Percentiles rank a stretch among this genome's conserved stretches.
These are phyloP conservation scores for Sitta europaea DNA, from an alignment of 2,113 vertebrate genomes.

Conservation along the genomic window DNA sequence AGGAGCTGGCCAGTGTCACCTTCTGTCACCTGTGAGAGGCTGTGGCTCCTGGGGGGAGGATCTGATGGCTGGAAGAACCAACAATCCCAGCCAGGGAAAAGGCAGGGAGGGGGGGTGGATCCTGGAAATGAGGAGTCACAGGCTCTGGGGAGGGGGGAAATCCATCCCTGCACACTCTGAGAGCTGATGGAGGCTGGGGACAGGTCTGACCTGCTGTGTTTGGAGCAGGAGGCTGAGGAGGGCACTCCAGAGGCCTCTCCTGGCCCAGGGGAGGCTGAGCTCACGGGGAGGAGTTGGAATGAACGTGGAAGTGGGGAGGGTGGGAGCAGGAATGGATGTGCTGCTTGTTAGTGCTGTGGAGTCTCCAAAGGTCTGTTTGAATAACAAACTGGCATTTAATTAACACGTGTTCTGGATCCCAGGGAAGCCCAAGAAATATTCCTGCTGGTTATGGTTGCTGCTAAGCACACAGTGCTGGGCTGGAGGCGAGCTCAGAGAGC, in stretches of 20 bases:
- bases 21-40: neutral
- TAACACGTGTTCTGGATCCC: neutral
- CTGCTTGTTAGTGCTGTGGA: neutral
- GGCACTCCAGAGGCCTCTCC: too few species aligned
- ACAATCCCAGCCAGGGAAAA: rapidly evolving
- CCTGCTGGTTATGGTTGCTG: neutral
- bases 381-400: constrained; percentile 14
- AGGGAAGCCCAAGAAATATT: neutral
- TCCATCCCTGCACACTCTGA: neutral
- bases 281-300: rapidly evolving
- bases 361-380: neutral
- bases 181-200: neutral
- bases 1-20: neutral
- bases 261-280: neutral
- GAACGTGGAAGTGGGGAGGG: rapidly evolving
- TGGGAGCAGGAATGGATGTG: neutral
- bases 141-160: neutral
- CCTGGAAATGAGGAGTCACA: neutral
- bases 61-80: neutral
- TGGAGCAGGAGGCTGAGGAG: neutral
- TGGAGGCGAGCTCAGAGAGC: neutral
- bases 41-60: neutral
- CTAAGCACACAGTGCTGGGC: neutral
- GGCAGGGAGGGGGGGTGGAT: rapidly evolving
- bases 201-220: neutral